Base-by-base conservation (phyloP, 2,888 invertebrate species). In the Melieria picta region DNA sequence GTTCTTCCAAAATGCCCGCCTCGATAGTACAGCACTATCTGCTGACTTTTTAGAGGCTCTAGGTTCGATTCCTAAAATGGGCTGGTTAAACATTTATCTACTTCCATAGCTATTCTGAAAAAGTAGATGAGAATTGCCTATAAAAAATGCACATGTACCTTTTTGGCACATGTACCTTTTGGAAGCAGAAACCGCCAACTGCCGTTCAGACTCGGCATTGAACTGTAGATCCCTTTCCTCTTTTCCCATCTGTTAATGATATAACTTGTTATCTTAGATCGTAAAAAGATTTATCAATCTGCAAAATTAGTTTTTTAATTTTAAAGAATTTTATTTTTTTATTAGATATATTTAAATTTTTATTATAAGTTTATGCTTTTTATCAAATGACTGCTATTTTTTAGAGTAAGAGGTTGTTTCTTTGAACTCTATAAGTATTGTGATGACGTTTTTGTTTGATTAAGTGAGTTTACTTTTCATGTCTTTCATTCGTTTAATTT, bases 131-230 rank as follows among this genome's bases (percentile, higher is more conserved):
- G 30, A 30, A 30, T 3, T 30, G 3, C 30, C 3, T 30, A 30
- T 3, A 30, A 3, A 3, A 30, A 30, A 30, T 1, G 30, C 30
- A 30, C 3, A 30, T 30, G 30, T 3, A 30, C 30, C 30, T 30
- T 30, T 3, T 30, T 30, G 2, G 30, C 2, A 30, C n/a, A n/a
- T n/a, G n/a, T n/a, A n/a, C n/a, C n/a, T n/a, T n/a, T n/a, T n/a
- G n/a, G n/a, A n/a, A n/a, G n/a, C n/a, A n/a, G n/a, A 30, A 30
- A 30, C 30, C 30, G 3, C 30, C 30, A 30, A 82, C 91, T 88
- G 89, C 88, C 91, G 91, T 89, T 91, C 91, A 91, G 90, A 62
- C 77, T 90, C 90, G 91, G 91, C 89, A 87, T 89, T 90, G 89
- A 90, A 90, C 91, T 91, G 90, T 91, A 90, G 89, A 16, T 16